A percentile compares a stretch with the other conserved stretches of the same genome.
Evolutionary conservation across 2,888 invertebrate genomes (phyloP).

Genomic region (Drosophila eohydei): DNA sequence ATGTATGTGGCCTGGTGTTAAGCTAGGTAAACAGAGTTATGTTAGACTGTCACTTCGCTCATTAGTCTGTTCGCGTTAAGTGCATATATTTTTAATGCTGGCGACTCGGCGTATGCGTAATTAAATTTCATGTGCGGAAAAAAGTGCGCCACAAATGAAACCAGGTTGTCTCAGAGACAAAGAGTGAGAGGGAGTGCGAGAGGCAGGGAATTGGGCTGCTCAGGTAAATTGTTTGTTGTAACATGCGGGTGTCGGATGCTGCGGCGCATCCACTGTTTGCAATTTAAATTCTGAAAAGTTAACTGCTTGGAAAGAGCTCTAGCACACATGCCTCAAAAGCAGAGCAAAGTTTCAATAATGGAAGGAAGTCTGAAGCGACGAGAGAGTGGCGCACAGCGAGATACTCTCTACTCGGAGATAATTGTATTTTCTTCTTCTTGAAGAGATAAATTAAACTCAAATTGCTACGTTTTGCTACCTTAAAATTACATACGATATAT

Average conservation of each 20-base stretch:
- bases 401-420: neutral
- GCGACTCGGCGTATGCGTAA: slow-evolving; percentile 67
- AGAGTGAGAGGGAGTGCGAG: neutral
- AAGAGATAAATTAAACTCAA: no score
- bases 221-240: slow-evolving; percentile 22
- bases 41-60: slow-evolving; percentile 51
- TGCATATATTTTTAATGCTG: slow-evolving; percentile 37
- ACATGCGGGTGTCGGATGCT: slow-evolving; percentile 18
- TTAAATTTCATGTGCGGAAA: slow-evolving; percentile 63
- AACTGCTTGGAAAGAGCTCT: slow-evolving; percentile 59
- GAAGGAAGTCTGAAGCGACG: neutral
- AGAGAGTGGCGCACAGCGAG: neutral
- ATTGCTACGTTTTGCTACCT: no score
- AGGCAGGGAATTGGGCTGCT: neutral
- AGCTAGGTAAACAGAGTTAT: slow-evolving; percentile 18
- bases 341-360: neutral
- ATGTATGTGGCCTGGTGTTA: slow-evolving; percentile 10
- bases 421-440: no score
- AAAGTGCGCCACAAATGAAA: slow-evolving; percentile 49
- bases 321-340: neutral
- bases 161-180: slow-evolving; percentile 46
- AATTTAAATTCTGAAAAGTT: slow-evolving; percentile 54
- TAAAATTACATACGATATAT: no score
- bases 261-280: slow-evolving; percentile 4
- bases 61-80: slow-evolving; percentile 62